Evolutionary conservation across 2,888 invertebrate genomes (phyloP).

Genomic region (Salticus scenicus): DNA sequence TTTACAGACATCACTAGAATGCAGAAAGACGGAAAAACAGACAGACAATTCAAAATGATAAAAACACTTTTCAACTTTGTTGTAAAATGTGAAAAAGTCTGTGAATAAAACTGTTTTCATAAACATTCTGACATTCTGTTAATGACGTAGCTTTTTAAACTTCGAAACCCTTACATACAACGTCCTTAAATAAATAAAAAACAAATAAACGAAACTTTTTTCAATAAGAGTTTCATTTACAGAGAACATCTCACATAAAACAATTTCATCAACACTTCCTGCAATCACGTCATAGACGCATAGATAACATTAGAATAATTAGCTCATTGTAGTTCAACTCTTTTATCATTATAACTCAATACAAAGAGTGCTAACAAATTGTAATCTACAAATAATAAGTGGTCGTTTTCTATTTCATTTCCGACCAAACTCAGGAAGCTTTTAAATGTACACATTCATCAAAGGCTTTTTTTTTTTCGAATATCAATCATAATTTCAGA

Average conservation of each 20-base stretch:
- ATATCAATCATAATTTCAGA: slow-evolving; percentile 40
- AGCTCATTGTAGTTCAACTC: not conserved
- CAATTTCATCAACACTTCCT: not conserved
- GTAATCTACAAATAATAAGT: not conserved
- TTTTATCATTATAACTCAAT: not conserved
- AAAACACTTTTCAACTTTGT: too few relatives aligned
- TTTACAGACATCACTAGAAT: too few relatives aligned
- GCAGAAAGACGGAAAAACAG: too few relatives aligned
- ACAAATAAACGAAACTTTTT: too few relatives aligned
- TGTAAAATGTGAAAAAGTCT: too few relatives aligned
- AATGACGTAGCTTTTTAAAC: too few relatives aligned
- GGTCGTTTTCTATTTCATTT: not conserved
- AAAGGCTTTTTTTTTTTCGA: slow-evolving; percentile 1
- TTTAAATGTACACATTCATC: slow-evolving; percentile 6
- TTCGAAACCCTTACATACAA: too few relatives aligned
- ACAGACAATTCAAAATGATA: too few relatives aligned
- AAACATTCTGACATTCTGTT: too few relatives aligned
- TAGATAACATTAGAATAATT: not conserved
- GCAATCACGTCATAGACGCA: not conserved
- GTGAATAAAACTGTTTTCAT: too few relatives aligned
- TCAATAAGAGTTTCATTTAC: not conserved
- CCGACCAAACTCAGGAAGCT: not conserved
- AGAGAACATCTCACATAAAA: not conserved
- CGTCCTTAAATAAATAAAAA: too few relatives aligned
- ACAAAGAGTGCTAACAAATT: not conserved